These are phyloP conservation scores for Hypocryptadius cinnamomeus DNA, from an alignment of 2,113 vertebrate genomes.

Conservation along the genomic window DNA sequence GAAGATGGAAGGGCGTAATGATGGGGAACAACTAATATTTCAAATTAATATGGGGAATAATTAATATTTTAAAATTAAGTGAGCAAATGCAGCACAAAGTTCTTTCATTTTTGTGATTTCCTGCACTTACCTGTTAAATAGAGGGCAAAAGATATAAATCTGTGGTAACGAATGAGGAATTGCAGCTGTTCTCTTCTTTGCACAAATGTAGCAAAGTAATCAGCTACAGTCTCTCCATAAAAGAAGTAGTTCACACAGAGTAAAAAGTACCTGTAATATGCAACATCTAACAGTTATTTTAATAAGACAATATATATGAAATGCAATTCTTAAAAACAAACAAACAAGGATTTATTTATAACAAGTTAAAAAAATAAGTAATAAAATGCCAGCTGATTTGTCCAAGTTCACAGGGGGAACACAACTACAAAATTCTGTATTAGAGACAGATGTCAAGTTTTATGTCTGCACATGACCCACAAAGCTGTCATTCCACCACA, in stretches of 20 bases:
- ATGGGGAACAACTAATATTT: neutral
- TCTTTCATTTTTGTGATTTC: neutral
- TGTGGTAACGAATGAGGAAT: slow-evolving; percentile 94
- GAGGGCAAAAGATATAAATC: slow-evolving; percentile 95
- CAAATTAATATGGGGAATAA: neutral
- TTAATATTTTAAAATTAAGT: neutral
- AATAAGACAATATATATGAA: neutral
- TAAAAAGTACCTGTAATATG: slow-evolving; percentile 86
- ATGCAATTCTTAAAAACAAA: neutral
- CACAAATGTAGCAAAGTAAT: slow-evolving; percentile 92
- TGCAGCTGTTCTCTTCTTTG: slow-evolving; percentile 94
- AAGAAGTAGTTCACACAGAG: slow-evolving; percentile 99
- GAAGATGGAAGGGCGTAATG: neutral
- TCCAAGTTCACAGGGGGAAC: neutral
- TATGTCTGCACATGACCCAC: neutral
- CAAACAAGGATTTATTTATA: neutral
- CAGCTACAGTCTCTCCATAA: slow-evolving; percentile 96
- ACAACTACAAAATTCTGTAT: neutral
- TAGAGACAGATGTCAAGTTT: neutral
- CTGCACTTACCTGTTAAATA: slow-evolving; percentile 87
- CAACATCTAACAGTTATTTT: neutral
- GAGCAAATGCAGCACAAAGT: neutral
- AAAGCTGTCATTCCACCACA: neutral
- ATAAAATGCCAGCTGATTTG: neutral
- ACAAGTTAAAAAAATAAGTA: neutral